Conservation (phyloP, 2,797 vertebrate species). For the Spinibarbus caldwelli region DNA sequence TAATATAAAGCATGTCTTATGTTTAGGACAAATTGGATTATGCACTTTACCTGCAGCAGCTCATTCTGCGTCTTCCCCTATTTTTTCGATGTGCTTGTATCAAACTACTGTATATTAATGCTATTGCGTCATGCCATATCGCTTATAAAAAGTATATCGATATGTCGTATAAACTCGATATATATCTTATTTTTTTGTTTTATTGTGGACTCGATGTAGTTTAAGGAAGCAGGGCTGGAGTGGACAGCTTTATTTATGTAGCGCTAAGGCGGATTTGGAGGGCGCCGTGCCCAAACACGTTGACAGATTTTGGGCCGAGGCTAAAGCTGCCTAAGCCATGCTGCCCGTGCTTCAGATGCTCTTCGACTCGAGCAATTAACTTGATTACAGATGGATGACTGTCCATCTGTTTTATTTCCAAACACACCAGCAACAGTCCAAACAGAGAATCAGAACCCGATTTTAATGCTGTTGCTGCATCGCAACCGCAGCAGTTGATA, state of each 20-base stretch:
- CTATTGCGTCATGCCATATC: too few relatives aligned
- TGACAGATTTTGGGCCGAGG: constrained; percentile 39
- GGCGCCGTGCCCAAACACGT: constrained; percentile 30
- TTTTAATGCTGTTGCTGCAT: background rate
- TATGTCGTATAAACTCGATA: too few relatives aligned
- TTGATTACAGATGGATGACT: constrained; percentile 27
- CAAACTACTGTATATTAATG: too few relatives aligned
- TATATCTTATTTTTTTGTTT: constrained; percentile 44
- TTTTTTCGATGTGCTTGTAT: too few relatives aligned
- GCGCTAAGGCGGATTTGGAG: constrained; percentile 50
- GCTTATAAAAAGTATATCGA: too few relatives aligned
- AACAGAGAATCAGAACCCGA: background rate
- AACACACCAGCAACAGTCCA: background rate
- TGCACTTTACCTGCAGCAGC: too few relatives aligned
- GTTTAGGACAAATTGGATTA: too few relatives aligned
- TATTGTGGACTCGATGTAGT: background rate
- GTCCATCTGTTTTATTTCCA: constrained; percentile 39
- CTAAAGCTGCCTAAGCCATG: constrained; percentile 43
- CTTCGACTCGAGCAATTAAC: constrained; percentile 25
- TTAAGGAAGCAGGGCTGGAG: constrained; percentile 13
- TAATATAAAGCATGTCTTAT: too few relatives aligned
- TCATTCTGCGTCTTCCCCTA: too few relatives aligned
- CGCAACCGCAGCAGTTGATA: background rate
- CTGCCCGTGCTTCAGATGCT: constrained; percentile 13
- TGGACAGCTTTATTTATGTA: constrained; percentile 44